These are phyloP conservation scores for Meloidogyne chitwoodi DNA, from an alignment of 1,140 invertebrate species.

Conservation along the genomic window DNA sequence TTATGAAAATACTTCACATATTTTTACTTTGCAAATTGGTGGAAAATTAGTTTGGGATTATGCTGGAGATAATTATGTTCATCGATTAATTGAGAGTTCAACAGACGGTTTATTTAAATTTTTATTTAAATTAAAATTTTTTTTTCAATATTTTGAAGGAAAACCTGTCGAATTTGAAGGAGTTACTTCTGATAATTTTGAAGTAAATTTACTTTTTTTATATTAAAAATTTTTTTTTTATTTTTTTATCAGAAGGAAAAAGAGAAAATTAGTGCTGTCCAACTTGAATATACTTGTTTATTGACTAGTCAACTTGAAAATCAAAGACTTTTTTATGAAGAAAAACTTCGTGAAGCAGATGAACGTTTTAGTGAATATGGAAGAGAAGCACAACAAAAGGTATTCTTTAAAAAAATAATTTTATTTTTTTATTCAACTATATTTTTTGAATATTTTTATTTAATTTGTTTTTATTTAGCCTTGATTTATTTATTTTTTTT, in stretches of 20 bases:
- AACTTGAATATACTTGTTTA: constrained; percentile 87
- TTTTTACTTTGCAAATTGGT: constrained; percentile 89
- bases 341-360: constrained; percentile 70
- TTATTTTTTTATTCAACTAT: not conserved
- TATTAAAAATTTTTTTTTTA: not conserved
- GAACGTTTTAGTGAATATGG: constrained; percentile 61
- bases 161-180: constrained; percentile 76
- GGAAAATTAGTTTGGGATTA: constrained; percentile 98
- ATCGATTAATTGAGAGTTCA: constrained; percentile 47
- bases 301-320: constrained; percentile 92
- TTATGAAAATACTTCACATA: constrained; percentile 88
- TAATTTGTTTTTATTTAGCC: constrained; percentile 60
- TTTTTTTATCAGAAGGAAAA: constrained; percentile 64
- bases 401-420: no score
- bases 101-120: constrained; percentile 6
- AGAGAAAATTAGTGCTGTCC: constrained; percentile 86
- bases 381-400: constrained; percentile 58
- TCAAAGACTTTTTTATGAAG: constrained; percentile 86
- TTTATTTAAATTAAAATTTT: constrained; percentile 9
- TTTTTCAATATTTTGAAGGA: constrained; percentile 75
- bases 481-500: not conserved
- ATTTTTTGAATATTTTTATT: constrained; percentile 48
- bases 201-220: not conserved
- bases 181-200: constrained; percentile 4
- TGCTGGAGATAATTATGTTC: constrained; percentile 67